phyloP scores from a whole-genome alignment of 2,113 vertebrate species.

The Talpa occidentalis region DNA sequence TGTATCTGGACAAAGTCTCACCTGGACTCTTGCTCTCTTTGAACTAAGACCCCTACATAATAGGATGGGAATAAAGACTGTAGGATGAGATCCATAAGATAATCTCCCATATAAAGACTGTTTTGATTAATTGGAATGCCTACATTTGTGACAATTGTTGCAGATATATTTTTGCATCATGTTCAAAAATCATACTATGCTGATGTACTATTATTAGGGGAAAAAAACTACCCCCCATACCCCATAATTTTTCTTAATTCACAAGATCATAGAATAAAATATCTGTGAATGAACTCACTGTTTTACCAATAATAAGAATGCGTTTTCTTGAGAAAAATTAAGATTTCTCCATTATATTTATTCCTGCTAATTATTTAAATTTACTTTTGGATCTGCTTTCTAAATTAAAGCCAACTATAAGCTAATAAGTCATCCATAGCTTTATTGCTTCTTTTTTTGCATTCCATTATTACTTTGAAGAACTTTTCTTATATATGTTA shows the following conservation, averaged over 20 bases:
- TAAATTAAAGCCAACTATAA: not conserved
- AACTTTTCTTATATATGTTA: not conserved
- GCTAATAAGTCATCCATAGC: not conserved
- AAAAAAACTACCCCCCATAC: not conserved
- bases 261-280: not conserved
- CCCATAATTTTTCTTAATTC: not conserved
- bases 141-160: not conserved
- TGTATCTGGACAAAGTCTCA: not conserved
- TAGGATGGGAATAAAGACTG: not conserved
- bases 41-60: not conserved
- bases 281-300: not conserved
- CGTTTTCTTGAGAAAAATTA: not conserved
- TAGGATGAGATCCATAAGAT: not conserved
- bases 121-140: not conserved
- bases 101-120: not conserved
- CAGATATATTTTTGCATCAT: not conserved
- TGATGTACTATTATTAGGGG: not conserved
- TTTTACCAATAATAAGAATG: not conserved
- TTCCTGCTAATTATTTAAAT: not conserved
- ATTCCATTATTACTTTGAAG: slow-evolving; percentile 28
- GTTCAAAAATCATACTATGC: not conserved
- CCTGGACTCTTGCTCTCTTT: not conserved
- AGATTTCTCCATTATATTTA: not conserved
- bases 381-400: not conserved
- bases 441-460: not conserved